A percentile compares a stretch with the other conserved stretches of the same genome.
Conservation (phyloP, 1,140 invertebrate species). For the Maconellicoccus hirsutus region DNA sequence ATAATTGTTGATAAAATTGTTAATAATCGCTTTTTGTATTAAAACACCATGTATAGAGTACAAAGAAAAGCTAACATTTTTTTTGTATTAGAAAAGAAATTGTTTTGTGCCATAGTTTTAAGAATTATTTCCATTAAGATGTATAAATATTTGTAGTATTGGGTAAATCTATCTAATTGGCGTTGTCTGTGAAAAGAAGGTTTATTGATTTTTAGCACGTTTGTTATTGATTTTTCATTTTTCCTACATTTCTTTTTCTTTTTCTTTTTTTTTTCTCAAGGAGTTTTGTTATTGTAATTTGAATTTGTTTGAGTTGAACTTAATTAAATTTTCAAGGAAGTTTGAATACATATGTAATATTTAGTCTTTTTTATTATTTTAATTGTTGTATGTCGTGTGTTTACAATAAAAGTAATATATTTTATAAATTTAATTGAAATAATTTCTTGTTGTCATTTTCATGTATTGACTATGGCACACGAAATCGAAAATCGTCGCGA, state of each 20-base stretch:
- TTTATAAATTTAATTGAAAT: not conserved
- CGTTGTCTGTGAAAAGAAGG: not conserved
- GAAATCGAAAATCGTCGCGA: too few species aligned
- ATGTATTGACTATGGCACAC: too few species aligned
- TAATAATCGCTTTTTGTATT: not conserved
- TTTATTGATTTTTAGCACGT: too few species aligned
- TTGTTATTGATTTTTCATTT: not conserved
- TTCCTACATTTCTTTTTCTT: not conserved
- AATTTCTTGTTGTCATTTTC: too few species aligned
- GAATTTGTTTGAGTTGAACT: not conserved
- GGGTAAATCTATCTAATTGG: not conserved
- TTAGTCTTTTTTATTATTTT: not conserved
- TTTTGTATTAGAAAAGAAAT: too few species aligned
- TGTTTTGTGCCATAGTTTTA: too few species aligned
- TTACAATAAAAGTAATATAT: constrained; percentile 1
- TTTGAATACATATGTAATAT: not conserved
- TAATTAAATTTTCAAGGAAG: not conserved
- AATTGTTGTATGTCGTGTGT: constrained; percentile 13
- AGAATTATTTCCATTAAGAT: not conserved
- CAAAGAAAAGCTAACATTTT: not conserved
- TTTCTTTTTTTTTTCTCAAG: not conserved
- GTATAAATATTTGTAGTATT: not conserved
- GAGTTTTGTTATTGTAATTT: not conserved
- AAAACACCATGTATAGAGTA: too few species aligned
- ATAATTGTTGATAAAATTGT: too few species aligned